A percentile compares a stretch with the other conserved stretches of the same genome.
These are phyloP conservation scores for Timandra comae DNA, from an alignment of 2,888 invertebrate species.

Conservation along the genomic window DNA sequence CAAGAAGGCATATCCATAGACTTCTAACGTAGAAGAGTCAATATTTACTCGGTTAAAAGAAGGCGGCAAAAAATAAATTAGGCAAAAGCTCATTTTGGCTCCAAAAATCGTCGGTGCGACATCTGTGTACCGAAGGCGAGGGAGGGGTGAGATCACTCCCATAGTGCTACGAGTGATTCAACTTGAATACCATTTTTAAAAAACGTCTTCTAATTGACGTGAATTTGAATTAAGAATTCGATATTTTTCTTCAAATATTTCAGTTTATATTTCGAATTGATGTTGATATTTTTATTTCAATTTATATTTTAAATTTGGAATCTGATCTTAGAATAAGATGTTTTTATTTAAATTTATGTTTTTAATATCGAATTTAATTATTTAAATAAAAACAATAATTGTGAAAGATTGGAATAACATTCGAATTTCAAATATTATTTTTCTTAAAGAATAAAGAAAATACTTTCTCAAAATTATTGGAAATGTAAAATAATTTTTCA, in stretches of 20 bases:
- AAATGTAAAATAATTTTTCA: too few species aligned
- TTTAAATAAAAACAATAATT: background rate
- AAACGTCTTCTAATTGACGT: slow-evolving; percentile 17
- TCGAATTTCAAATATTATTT: slow-evolving; percentile 7
- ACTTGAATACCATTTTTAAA: slow-evolving; percentile 17
- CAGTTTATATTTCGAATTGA: too few species aligned
- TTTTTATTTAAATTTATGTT: background rate
- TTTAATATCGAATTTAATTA: background rate
- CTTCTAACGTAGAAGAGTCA: slow-evolving; percentile 40
- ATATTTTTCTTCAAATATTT: too few species aligned
- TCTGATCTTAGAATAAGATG: too few species aligned
- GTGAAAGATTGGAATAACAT: background rate
- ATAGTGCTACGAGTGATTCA: slow-evolving; percentile 49
- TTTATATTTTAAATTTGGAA: too few species aligned
- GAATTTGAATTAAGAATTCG: too few species aligned
- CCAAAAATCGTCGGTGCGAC: slow-evolving; percentile 60
- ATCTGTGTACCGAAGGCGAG: slow-evolving; percentile 54
- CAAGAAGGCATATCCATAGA: slow-evolving; percentile 43
- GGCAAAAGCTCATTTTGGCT: slow-evolving; percentile 72
- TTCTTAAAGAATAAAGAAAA: slow-evolving; percentile 16
- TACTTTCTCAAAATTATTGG: slow-evolving; percentile 26
- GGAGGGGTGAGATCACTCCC: slow-evolving; percentile 46
- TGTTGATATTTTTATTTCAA: too few species aligned
- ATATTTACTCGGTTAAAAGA: slow-evolving; percentile 72
- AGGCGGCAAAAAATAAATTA: slow-evolving; percentile 77